Percentiles rank a stretch among this genome's conserved stretches.
phyloP scores from a whole-genome alignment of 2,888 invertebrate species.

The Sinotaia quadrata region DNA sequence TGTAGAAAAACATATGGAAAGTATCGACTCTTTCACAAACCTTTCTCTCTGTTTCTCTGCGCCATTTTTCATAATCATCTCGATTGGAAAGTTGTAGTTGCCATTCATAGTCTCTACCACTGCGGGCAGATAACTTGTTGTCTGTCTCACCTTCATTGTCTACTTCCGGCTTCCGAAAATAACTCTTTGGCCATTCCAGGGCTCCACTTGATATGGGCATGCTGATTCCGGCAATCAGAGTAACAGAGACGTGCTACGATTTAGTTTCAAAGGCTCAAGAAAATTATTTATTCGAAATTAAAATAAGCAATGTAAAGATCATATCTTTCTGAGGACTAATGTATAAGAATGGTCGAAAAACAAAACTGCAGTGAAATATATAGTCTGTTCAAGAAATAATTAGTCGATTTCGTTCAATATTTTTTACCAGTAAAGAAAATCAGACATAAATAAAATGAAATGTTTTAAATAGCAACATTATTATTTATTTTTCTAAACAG shows the following conservation, averaged over 20 bases:
- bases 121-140: neutral
- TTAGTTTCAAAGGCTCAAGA: no score
- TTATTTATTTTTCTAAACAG: neutral
- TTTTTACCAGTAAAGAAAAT: neutral
- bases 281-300: no score
- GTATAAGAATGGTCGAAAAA: no score
- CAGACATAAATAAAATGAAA: neutral
- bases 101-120: neutral
- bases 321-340: no score
- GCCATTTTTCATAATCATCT: conserved; percentile 10
- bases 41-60: conserved; percentile 2
- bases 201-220: conserved; percentile 6
- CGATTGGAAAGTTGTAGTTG: neutral
- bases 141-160: neutral
- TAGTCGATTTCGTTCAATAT: no score
- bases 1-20: no score
- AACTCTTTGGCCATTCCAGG: neutral
- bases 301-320: no score
- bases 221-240: neutral
- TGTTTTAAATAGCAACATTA: neutral
- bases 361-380: neutral
- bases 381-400: neutral
- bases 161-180: neutral
- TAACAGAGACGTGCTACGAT: neutral
- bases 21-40: no score